These are phyloP conservation scores for Gopherus evgoodei DNA, from an alignment of 2,113 vertebrate genomes.

Conservation along the genomic window DNA sequence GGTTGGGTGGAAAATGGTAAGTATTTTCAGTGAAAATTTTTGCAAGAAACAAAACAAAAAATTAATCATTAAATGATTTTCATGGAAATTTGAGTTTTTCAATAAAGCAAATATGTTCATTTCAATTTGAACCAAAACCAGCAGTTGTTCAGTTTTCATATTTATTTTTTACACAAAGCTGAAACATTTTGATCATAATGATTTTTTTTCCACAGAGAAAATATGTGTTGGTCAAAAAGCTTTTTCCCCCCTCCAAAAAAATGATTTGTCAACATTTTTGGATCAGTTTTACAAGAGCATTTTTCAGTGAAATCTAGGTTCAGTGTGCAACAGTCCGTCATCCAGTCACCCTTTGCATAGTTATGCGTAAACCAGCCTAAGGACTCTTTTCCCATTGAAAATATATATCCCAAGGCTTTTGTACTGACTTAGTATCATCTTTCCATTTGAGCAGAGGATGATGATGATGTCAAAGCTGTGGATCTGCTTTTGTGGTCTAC, in stretches of 20 bases:
- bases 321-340: neutral
- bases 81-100: neutral
- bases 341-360: neutral
- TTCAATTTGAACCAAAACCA: neutral
- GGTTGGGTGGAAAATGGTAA: conserved; percentile 6
- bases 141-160: neutral
- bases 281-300: neutral
- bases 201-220: neutral
- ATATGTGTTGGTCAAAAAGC: neutral
- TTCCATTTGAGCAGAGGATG: neutral
- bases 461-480: neutral
- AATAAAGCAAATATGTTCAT: neutral
- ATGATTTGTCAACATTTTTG: neutral
- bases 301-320: neutral
- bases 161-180: neutral
- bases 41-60: neutral
- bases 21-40: neutral
- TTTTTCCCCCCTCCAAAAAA: neutral
- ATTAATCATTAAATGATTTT: neutral
- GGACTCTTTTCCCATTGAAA: fast-evolving
- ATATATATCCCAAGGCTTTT: neutral
- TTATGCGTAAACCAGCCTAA: neutral
- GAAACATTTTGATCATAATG: neutral
- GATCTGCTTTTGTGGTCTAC: neutral
- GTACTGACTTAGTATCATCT: neutral